Conservation (phyloP, 2,113 vertebrate species). For the Daphoenositta chrysoptera region DNA sequence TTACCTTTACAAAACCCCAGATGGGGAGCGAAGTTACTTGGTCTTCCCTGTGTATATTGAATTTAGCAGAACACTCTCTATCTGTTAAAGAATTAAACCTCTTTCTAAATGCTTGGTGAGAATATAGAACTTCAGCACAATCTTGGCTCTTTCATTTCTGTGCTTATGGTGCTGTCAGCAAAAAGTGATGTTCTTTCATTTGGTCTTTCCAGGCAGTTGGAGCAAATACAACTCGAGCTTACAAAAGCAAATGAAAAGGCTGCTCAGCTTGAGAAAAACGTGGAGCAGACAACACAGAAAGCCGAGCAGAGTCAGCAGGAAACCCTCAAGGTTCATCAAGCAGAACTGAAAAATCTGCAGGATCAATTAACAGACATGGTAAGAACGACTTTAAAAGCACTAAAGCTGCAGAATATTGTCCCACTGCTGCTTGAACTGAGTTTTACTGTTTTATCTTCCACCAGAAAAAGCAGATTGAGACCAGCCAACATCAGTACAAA, state of each 20-base stretch:
- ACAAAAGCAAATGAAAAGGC: slow-evolving; percentile 80
- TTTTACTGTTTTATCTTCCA: background rate
- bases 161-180: background rate
- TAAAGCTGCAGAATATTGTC: background rate
- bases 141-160: background rate
- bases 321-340: slow-evolving; percentile 67
- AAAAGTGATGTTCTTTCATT: slow-evolving; percentile 3
- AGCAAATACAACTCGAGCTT: slow-evolving; percentile 84
- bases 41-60: background rate
- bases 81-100: background rate
- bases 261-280: slow-evolving; percentile 74
- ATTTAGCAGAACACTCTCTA: background rate
- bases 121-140: background rate
- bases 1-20: background rate
- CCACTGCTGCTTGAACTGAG: background rate
- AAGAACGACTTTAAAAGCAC: background rate
- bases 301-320: slow-evolving; percentile 79
- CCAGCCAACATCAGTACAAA: slow-evolving; percentile 62
- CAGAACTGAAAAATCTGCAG: slow-evolving; percentile 75
- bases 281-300: slow-evolving; percentile 72
- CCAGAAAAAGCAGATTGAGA: slow-evolving; percentile 71
- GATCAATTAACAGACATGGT: slow-evolving; percentile 82
- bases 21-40: background rate
- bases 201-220: slow-evolving; percentile 76
- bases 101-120: background rate